These are phyloP conservation scores for Chrysomallon squamiferum DNA, from an alignment of 1,140 invertebrate species.

Conservation along the genomic window DNA sequence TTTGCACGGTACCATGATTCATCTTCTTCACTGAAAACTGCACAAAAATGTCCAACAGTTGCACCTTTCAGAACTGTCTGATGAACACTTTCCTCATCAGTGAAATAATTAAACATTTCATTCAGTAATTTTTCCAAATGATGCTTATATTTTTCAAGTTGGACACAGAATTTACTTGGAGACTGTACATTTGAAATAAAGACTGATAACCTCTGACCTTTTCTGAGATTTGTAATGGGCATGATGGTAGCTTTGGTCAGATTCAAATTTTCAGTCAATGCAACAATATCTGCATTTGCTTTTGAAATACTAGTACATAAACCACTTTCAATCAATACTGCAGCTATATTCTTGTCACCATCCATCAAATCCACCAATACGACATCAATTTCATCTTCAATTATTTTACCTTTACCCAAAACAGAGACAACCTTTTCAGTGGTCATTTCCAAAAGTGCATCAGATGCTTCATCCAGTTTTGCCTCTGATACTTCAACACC, in stretches of 20 bases:
- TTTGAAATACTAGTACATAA: constrained; percentile 5
- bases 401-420: constrained; percentile 20
- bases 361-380: constrained; percentile 29
- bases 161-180: constrained; percentile 47
- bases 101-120: constrained; percentile 42
- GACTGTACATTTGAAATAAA: constrained; percentile 33
- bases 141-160: constrained; percentile 22
- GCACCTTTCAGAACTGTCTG: constrained; percentile 71
- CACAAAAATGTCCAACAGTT: constrained; percentile 65
- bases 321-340: constrained; percentile 24
- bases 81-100: no score
- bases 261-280: neutral
- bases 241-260: neutral
- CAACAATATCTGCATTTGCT: neutral
- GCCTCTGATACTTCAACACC: constrained; percentile 15
- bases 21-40: constrained; percentile 57
- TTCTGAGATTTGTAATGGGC: neutral
- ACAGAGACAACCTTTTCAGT: constrained; percentile 27
- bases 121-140: constrained; percentile 29
- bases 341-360: constrained; percentile 25
- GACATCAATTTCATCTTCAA: constrained; percentile 7
- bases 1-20: constrained; percentile 34
- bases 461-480: constrained; percentile 33
- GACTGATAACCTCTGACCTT: constrained; percentile 30
- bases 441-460: constrained; percentile 41